Percentiles rank a stretch among this genome's conserved stretches.
phyloP scores from a whole-genome alignment of 2,888 invertebrate species.

The Acleris laterana region DNA sequence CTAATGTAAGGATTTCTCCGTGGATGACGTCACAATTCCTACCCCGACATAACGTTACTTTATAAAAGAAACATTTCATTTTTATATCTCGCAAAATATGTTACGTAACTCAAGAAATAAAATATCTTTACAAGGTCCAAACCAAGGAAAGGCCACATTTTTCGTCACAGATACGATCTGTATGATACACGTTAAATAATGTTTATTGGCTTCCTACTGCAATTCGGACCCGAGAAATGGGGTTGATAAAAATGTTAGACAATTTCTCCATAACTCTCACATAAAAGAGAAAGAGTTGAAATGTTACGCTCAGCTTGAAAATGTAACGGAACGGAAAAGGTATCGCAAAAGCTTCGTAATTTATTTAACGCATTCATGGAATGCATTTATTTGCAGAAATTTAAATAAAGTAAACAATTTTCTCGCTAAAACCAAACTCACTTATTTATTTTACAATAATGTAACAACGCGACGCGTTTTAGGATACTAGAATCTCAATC shows the following conservation, averaged over 20 bases:
- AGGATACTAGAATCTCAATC: no score
- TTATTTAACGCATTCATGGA: no score
- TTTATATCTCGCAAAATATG: neutral
- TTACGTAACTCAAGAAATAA: neutral
- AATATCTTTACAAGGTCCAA: slow-evolving; percentile 2
- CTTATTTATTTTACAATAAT: no score
- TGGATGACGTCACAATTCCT: no score
- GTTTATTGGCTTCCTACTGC: slow-evolving; percentile 25
- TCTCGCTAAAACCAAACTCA: no score
- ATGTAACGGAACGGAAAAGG: no score
- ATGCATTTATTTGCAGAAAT: no score
- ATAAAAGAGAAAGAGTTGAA: neutral
- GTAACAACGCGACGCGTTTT: no score
- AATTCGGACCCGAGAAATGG: slow-evolving; percentile 26
- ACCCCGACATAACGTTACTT: no score
- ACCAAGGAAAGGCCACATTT: slow-evolving; percentile 19
- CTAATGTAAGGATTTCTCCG: no score
- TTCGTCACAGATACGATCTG: slow-evolving; percentile 27
- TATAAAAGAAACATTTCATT: neutral
- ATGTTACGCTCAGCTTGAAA: neutral
- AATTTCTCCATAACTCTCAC: slow-evolving; percentile 12
- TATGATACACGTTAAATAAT: slow-evolving; percentile 31
- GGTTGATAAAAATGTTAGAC: slow-evolving; percentile 28
- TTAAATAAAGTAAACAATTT: no score
- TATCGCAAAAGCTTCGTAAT: no score